Base-by-base conservation (phyloP, 2,113 vertebrate species). In the Aegithalos caudatus region DNA sequence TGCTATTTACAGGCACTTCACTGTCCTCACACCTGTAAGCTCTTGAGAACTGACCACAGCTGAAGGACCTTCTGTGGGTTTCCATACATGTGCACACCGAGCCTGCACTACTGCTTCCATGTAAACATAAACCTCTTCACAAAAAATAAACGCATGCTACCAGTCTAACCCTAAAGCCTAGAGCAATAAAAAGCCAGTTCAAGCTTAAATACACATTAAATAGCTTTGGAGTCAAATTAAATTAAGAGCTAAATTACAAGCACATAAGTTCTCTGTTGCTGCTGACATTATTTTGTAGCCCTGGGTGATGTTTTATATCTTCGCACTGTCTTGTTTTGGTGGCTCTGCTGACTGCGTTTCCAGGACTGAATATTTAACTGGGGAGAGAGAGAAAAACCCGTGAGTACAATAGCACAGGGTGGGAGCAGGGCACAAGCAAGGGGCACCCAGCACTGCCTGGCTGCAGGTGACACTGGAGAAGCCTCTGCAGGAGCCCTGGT, bases 361-460 rank as follows among this genome's bases (percentile, higher is more conserved):
- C 89, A 98, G 98, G 7, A 98, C 98, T 19, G 98, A 99, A 88
- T 98, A 98, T 88, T 99, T 98, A 80, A 98, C 99, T 98, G 65
- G 18, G 51, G 53, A 89, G 56, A 88, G 54, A 92, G 33, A 29
- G 61, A 82, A 54, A 71, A 77, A 35, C 3, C 18, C 9, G 1
- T 85, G 37, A 97, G 38, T 67, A 86, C 44, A 72, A 88, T 0
- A 81, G 61, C n/a, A 71, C 35, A 31, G 1, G 29, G 42, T 14
- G 65, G 60, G 70, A 86, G 13, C 57, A n/a, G 38, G 60, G 35
- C 3, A 0, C 64, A n/a, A 66, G 62, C 57, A 29, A 45, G 0
- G 4, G 76, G 69, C 4, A 2, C 82, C 67, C 33, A 15, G 77
- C 28, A 14, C 67, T 40, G 56, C 28, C 3, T 81, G 74, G 56